Evolutionary conservation across 1,140 invertebrate species (phyloP).

Genomic region (Leptestheria dahalacensis): DNA sequence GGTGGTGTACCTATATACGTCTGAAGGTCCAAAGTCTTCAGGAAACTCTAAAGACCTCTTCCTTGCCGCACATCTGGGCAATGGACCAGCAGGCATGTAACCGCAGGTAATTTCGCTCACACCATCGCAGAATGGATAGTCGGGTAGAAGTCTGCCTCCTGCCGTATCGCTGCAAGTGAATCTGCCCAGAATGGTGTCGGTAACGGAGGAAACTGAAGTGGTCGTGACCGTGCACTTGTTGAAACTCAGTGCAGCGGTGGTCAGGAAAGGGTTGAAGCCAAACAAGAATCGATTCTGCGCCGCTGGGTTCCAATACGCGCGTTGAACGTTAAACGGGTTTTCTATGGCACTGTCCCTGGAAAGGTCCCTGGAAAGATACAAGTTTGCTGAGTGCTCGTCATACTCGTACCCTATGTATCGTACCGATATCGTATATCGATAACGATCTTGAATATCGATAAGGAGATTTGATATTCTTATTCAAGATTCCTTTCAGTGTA

Average conservation of each 20-base stretch:
- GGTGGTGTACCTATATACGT: neutral
- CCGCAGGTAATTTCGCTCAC: neutral
- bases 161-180: neutral
- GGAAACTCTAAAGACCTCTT: neutral
- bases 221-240: neutral
- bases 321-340: too few relatives aligned
- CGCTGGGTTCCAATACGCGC: too few relatives aligned
- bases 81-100: neutral
- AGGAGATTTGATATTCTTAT: too few relatives aligned
- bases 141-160: neutral
- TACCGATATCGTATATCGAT: too few relatives aligned
- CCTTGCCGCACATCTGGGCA: neutral
- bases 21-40: neutral
- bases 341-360: too few relatives aligned
- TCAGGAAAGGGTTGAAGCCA: too few relatives aligned
- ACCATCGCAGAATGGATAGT: neutral
- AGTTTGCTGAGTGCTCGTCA: too few relatives aligned
- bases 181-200: neutral
- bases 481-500: too few relatives aligned
- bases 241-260: neutral
- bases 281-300: too few relatives aligned
- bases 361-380: too few relatives aligned
- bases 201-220: neutral
- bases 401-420: too few relatives aligned
- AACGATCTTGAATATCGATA: too few relatives aligned